Percentiles rank a stretch among this genome's conserved stretches.
Conservation (phyloP, 1,140 invertebrate genomes). For the Hyphantria cunea region DNA sequence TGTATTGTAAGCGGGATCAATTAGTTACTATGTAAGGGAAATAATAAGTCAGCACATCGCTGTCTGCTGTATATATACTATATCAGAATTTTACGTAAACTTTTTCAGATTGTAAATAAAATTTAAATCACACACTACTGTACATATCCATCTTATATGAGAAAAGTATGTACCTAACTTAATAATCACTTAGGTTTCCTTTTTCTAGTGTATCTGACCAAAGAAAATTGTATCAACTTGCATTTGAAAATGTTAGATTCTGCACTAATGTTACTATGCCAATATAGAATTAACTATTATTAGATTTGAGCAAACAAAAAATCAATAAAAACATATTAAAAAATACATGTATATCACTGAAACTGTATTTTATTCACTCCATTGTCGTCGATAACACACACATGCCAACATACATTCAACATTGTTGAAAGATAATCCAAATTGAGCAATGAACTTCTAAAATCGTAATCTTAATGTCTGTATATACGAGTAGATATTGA, state of each 20-base stretch:
- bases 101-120: constrained; percentile 20
- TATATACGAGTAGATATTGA: too few relatives aligned
- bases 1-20: constrained; percentile 75
- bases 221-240: constrained; percentile 3
- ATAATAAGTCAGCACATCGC: constrained; percentile 53
- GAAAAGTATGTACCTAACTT: constrained; percentile 11
- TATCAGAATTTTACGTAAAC: constrained; percentile 19
- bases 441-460: too few relatives aligned
- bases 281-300: constrained; percentile 16
- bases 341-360: constrained; percentile 14
- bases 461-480: too few relatives aligned
- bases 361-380: background rate
- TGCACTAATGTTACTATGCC: constrained; percentile 13
- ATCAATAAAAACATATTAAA: constrained; percentile 13
- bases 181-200: constrained; percentile 14
- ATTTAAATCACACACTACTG: too few relatives aligned
- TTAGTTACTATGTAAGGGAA: constrained; percentile 65
- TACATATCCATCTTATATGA: constrained; percentile 20
- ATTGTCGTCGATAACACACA: background rate
- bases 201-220: constrained; percentile 15
- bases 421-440: too few relatives aligned
- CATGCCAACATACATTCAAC: background rate
- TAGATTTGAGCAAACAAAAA: constrained; percentile 12
- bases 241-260: constrained; percentile 13
- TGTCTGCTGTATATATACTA: constrained; percentile 33